Evolutionary conservation across 2,797 vertebrate species (phyloP), one percentile per base, ranked within the genome.

Genomic region (Botia kubotai): DNA sequence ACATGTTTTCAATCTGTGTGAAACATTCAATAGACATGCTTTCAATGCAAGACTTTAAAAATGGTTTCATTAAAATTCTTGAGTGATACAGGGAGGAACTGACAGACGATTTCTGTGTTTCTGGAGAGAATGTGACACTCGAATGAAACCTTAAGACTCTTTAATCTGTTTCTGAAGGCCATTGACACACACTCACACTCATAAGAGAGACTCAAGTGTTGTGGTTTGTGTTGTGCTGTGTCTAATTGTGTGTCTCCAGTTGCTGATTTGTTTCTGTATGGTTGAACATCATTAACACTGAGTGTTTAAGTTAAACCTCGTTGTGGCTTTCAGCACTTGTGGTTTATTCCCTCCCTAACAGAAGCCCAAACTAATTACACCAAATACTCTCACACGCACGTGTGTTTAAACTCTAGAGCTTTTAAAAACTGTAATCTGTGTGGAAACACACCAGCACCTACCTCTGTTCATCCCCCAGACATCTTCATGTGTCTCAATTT

Each of bases 141-240:
- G 21, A 85, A 83, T 77, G 46, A 69, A 57, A 74, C 74, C 58
- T 66, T 79, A 36, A 82, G 66, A 33, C 26, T 52, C 43, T 74
- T 46, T 62, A 39, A 48, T 79, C 39, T 72, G 14, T 33, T 33
- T 84, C 48, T 21, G 67, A 67, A 16, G 33, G 63, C 48, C 33
- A 65, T 19, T 50, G 13, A 72, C n/a, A 73, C 17, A 53, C 77
- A 73, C 8, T 58, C 62, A 62, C 62, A 74, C 52, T 73, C 50
- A 77, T n/a, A 82, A 36, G 29, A 57, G 50, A 55, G 46, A 76
- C 74, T 29, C 21, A 23, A 36, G 29, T 62, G 29, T 50, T 69
- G 55, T 63, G 48, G 6, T n/a, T 53, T 19, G 16, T 50, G 23
- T 69, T 66, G 33, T 66, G 50, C 6, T 63, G 26, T 29, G 33